Base-by-base conservation (phyloP, 2,888 invertebrate genomes). In the Desoria tigrina region DNA sequence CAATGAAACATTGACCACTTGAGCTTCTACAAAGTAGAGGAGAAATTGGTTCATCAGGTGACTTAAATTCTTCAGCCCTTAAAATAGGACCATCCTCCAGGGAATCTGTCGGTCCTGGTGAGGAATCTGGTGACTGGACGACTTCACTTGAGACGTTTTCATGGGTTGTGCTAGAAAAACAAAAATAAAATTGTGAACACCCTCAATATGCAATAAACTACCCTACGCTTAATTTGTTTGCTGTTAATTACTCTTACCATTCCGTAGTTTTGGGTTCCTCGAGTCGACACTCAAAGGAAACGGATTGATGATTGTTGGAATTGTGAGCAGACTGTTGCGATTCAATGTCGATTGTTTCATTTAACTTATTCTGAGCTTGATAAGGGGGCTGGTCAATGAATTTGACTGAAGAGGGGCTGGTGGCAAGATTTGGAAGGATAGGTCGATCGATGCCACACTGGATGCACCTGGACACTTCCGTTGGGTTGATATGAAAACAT, bases 401-500 rank as follows among this genome's bases (percentile, higher is more conserved):
- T 4, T 4, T 14, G 42, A 24, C 14, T n/a, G 27, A 28, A 14
- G 55, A 21, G n/a, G 18, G 55, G 32, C 28, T 28, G 11, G 55
- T 55, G 32, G 32, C 32, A 32, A 11, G 32, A 32, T 11, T 32
- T 4, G 32, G 32, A 6, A 16, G 9, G 14, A 51, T 9, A 14
- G 14, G 23, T 26, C 51, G 23, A 26, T 26, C 51, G 21, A 23
- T 51, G 23, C 51, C 51, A 26, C 51, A 51, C 21, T 51, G 23
- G 26, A 68, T 56, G 61, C 68, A 64, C 62, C 86, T 88, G 78
- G 86, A 84, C 82, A 88, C 87, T 83, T 92, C 92, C 74, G 90
- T 91, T 76, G 92, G 90, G 82, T 92, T 92, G 83, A 92, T 91
- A 37, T 58, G 45, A 23, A 23, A 57, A 37, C 92, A 92, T 82